A percentile compares a stretch with the other conserved stretches of the same genome.
phyloP scores from a whole-genome alignment of 2,113 vertebrate species.

The Python bivittatus region DNA sequence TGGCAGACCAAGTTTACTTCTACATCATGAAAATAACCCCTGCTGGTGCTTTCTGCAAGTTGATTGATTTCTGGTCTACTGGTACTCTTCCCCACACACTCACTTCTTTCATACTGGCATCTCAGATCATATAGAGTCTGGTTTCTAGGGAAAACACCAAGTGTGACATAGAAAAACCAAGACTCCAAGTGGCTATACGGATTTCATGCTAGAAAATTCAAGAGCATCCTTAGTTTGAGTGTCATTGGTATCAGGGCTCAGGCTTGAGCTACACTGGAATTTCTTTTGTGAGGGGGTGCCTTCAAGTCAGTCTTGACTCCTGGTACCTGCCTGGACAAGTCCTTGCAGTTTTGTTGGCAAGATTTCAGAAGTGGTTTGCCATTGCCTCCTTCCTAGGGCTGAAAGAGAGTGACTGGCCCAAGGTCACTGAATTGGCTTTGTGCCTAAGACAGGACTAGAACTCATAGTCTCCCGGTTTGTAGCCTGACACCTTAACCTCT shows the following conservation, averaged over 20 bases:
- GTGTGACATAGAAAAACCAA: neutral
- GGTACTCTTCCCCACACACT: neutral
- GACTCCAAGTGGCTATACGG: neutral
- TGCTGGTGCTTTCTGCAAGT: neutral
- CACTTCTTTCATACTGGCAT: neutral
- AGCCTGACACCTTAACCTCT: neutral
- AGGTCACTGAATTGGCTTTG: too few species aligned
- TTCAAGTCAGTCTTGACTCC: neutral
- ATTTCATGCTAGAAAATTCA: neutral
- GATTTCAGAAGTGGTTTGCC: neutral
- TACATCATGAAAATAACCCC: neutral
- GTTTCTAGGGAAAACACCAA: neutral
- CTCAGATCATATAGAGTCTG: neutral
- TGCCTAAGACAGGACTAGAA: neutral
- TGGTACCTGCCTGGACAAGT: too few species aligned
- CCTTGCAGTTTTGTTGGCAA: neutral
- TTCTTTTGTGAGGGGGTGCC: neutral
- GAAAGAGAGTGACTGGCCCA: neutral
- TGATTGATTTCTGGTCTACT: neutral
- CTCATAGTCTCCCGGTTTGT: neutral
- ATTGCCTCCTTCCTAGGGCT: neutral
- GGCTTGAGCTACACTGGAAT: neutral
- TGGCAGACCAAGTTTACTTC: neutral
- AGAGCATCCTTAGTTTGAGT: neutral
- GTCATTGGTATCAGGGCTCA: neutral